These are phyloP conservation scores for Ctenosaura bakeri DNA, from an alignment of 2,797 vertebrate genomes.

Conservation along the genomic window DNA sequence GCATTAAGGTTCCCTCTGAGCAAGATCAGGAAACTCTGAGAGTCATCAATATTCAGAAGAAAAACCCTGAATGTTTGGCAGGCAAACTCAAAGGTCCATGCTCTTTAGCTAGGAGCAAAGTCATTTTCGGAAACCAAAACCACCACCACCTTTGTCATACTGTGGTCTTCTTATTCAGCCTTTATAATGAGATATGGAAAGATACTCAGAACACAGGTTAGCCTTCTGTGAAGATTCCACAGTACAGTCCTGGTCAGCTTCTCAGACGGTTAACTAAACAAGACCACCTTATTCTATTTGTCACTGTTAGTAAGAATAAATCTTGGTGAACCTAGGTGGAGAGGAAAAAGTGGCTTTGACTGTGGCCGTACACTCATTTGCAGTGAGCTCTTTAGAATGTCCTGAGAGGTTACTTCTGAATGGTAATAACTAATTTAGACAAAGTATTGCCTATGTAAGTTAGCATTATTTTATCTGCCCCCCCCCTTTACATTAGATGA, in stretches of 20 bases:
- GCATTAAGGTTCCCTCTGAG: background rate
- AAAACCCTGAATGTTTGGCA: background rate
- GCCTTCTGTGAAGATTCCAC: background rate
- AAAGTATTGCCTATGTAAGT: background rate
- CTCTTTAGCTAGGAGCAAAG: background rate
- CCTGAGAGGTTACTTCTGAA: background rate
- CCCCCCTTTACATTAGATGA: background rate
- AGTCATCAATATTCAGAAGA: background rate
- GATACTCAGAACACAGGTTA: background rate
- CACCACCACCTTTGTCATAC: background rate
- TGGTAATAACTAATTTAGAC: slow-evolving; percentile 6
- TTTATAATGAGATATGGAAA: background rate
- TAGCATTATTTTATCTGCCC: slow-evolving; percentile 1
- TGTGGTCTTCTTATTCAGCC: background rate
- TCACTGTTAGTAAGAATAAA: background rate
- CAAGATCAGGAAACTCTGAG: background rate
- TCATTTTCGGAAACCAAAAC: background rate
- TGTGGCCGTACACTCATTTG: background rate
- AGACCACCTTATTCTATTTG: background rate
- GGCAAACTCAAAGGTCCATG: accelerated
- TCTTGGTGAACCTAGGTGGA: background rate
- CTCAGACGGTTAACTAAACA: background rate
- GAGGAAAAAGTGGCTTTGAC: background rate
- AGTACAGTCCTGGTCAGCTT: background rate
- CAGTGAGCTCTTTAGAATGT: background rate